phyloP scores from a whole-genome alignment of 2,888 invertebrate genomes.

The Hydropsyche betteni region DNA sequence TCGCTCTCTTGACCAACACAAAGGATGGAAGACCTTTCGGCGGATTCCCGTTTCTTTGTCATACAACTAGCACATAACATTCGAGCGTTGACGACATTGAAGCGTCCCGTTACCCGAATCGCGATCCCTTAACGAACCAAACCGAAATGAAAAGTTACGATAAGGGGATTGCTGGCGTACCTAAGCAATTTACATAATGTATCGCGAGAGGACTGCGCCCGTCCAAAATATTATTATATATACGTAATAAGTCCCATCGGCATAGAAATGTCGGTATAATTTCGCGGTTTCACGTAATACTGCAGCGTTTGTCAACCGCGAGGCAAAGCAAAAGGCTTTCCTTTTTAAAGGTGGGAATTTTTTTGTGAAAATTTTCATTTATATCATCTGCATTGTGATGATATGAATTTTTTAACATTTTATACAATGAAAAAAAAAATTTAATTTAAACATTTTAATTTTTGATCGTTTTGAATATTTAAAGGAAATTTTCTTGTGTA shows the following conservation, averaged over 20 bases:
- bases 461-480: too few relatives aligned
- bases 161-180: conserved; percentile 18
- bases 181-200: conserved; percentile 15
- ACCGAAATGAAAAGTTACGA: conserved; percentile 7
- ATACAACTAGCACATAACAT: too few relatives aligned
- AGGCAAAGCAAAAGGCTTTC: too few relatives aligned
- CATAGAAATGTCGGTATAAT: conserved; percentile 23
- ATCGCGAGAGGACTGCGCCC: background rate
- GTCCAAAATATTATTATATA: background rate
- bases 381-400: background rate
- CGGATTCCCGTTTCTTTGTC: too few relatives aligned
- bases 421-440: too few relatives aligned
- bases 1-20: too few relatives aligned
- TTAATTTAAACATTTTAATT: too few relatives aligned
- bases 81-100: background rate
- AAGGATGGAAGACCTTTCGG: too few relatives aligned
- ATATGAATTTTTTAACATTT: background rate
- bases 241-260: conserved; percentile 25
- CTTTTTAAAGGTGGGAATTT: too few relatives aligned
- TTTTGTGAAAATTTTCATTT: background rate
- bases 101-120: background rate
- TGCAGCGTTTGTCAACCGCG: too few relatives aligned
- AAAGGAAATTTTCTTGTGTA: too few relatives aligned
- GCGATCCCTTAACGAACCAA: too few relatives aligned
- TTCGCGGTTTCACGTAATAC: conserved; percentile 17